These are phyloP conservation scores for Lepas anatifera DNA, from an alignment of 2,888 invertebrate genomes.

Conservation along the genomic window DNA sequence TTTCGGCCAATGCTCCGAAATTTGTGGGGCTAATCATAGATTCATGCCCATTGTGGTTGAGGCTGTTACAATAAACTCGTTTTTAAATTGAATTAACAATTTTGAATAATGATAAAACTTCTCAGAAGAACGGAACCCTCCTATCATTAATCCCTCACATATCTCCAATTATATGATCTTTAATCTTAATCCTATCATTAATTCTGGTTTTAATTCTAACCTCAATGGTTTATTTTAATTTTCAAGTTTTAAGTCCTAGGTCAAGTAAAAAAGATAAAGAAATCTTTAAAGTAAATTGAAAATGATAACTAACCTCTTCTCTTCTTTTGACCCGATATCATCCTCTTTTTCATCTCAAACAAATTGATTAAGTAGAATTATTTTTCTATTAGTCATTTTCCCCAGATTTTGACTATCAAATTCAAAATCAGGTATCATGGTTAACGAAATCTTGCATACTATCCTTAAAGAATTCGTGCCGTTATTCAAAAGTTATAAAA, in stretches of 20 bases:
- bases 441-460: background rate
- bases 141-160: constrained; percentile 58
- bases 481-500: background rate
- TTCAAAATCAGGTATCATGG: constrained; percentile 28
- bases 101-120: too few species aligned
- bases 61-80: constrained; percentile 34
- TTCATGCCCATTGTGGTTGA: constrained; percentile 64
- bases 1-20: constrained; percentile 68
- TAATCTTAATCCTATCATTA: constrained; percentile 35
- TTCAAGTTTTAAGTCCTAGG: constrained; percentile 30
- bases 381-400: constrained; percentile 42
- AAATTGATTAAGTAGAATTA: constrained; percentile 47
- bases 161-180: constrained; percentile 46
- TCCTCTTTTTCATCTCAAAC: constrained; percentile 41
- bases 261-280: constrained; percentile 29
- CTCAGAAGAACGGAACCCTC: too few species aligned
- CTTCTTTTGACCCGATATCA: constrained; percentile 49
- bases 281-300: constrained; percentile 35
- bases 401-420: constrained; percentile 43
- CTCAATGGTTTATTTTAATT: constrained; percentile 41
- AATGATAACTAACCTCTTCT: constrained; percentile 56
- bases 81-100: constrained; percentile 38
- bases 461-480: background rate
- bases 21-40: constrained; percentile 65
- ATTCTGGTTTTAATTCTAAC: constrained; percentile 38